Evolutionary conservation across 2,888 invertebrate genomes (phyloP).

Genomic region (Sphaerolaimus hirsutus): DNA sequence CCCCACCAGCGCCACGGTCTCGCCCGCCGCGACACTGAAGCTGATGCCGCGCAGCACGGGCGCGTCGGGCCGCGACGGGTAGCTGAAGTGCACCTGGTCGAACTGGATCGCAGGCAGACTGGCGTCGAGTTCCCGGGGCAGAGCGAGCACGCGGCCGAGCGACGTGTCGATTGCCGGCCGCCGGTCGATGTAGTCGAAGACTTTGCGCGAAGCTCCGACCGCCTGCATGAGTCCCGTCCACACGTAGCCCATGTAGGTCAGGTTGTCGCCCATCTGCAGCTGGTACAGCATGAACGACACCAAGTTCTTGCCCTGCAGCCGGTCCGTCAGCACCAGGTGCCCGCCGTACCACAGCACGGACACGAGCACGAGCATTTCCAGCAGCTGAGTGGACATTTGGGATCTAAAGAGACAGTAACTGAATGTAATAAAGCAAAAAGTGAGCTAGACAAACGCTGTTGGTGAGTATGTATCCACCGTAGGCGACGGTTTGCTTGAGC

Average conservation of each 20-base stretch:
- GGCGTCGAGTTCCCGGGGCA: too few relatives aligned
- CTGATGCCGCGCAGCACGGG: too few relatives aligned
- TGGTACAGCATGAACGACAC: slow-evolving; percentile 30
- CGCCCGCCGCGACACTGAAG: slow-evolving; percentile 26
- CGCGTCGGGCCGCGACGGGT: too few relatives aligned
- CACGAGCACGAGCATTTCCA: slow-evolving; percentile 16
- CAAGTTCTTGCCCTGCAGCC: slow-evolving; percentile 20
- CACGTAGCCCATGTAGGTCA: slow-evolving; percentile 27
- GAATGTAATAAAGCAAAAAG: not conserved
- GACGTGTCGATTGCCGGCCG: slow-evolving; percentile 16
- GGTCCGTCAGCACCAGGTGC: slow-evolving; percentile 25
- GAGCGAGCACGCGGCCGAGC: too few relatives aligned
- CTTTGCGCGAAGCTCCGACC: slow-evolving; percentile 28
- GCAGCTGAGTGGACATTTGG: slow-evolving; percentile 6
- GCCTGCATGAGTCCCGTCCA: slow-evolving; percentile 29
- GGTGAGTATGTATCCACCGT: slow-evolving; percentile 27
- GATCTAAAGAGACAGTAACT: not conserved
- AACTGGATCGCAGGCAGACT: too few relatives aligned
- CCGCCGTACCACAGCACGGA: slow-evolving; percentile 29
- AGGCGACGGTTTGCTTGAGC: slow-evolving; percentile 19
- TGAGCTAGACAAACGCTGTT: slow-evolving; percentile 15
- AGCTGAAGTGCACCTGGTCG: too few relatives aligned
- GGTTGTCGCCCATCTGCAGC: slow-evolving; percentile 26
- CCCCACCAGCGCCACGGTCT: slow-evolving; percentile 30
- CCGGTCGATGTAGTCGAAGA: slow-evolving; percentile 25